Percentiles rank a stretch among this genome's conserved stretches.
phyloP scores from a whole-genome alignment of 1,140 invertebrate species.

The Scaptodrosophila lebanonensis region DNA sequence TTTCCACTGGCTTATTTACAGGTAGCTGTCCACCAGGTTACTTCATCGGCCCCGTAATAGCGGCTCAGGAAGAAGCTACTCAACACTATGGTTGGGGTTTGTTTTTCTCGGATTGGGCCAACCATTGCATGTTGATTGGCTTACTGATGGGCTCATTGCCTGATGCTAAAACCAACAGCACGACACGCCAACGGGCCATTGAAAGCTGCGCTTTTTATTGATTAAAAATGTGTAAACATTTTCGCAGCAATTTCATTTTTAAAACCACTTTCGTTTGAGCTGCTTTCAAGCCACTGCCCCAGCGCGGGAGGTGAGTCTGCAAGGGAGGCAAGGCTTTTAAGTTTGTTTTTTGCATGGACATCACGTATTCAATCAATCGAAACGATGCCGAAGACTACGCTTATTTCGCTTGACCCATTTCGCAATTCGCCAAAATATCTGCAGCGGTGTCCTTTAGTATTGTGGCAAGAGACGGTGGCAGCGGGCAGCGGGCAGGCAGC shows the following conservation, averaged over 20 bases:
- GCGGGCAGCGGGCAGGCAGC: conserved; percentile 19
- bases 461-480: no score
- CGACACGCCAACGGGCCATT: conserved; percentile 48
- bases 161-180: conserved; percentile 3
- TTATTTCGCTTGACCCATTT: conserved; percentile 72
- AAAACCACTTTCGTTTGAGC: conserved; percentile 69
- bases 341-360: conserved; percentile 73
- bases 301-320: neutral
- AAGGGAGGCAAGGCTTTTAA: conserved; percentile 49
- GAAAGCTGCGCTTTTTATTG: conserved; percentile 47
- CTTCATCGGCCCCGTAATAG: no score
- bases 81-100: conserved; percentile 22
- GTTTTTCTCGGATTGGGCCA: conserved; percentile 28
- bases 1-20: no score
- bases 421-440: conserved; percentile 64
- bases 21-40: no score
- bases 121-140: conserved; percentile 45
- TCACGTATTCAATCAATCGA: conserved; percentile 75
- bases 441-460: conserved; percentile 36
- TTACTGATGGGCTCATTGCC: conserved; percentile 39
- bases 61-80: conserved; percentile 14
- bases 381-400: conserved; percentile 54
- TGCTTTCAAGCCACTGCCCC: conserved; percentile 13
- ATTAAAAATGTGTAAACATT: conserved; percentile 74
- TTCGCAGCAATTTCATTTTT: conserved; percentile 70